Evolutionary conservation across 2,888 invertebrate species (phyloP).

Genomic region (Meandrusa payeni): DNA sequence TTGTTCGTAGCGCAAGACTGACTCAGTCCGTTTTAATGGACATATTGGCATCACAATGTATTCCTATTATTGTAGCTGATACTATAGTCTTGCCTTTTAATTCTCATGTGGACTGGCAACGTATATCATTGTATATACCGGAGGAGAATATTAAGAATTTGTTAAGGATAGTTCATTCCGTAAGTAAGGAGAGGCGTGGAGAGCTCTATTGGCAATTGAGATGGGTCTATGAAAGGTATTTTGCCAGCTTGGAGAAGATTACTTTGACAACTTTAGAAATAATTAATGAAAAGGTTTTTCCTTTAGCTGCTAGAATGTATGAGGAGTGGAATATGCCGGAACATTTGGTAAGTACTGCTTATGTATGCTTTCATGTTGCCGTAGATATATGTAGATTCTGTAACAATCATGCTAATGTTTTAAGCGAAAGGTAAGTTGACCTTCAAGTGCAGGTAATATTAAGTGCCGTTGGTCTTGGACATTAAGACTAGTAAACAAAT

Average conservation of each 20-base stretch:
- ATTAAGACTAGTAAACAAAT: too few relatives aligned
- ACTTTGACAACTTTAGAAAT: constrained; percentile 91
- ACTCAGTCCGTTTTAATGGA: constrained; percentile 91
- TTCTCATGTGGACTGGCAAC: constrained; percentile 86
- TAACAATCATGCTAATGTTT: too few relatives aligned
- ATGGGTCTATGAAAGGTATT: constrained; percentile 91
- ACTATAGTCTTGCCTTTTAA: constrained; percentile 91
- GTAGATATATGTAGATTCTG: too few relatives aligned
- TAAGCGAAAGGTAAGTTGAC: too few relatives aligned
- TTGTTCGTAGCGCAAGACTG: constrained; percentile 88
- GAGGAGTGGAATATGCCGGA: constrained; percentile 93
- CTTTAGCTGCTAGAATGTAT: constrained; percentile 88
- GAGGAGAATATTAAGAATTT: constrained; percentile 85
- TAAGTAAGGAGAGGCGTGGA: constrained; percentile 85
- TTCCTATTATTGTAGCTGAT: constrained; percentile 94
- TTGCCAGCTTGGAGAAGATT: constrained; percentile 88
- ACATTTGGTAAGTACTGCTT: constrained; percentile 83
- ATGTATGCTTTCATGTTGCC: too few relatives aligned
- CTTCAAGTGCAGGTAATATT: too few relatives aligned
- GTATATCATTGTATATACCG: constrained; percentile 84
- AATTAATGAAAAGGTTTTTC: constrained; percentile 94
- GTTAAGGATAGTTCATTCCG: constrained; percentile 80
- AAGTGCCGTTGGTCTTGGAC: too few relatives aligned
- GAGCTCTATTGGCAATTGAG: constrained; percentile 89
- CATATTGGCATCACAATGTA: constrained; percentile 93